Base-by-base conservation (phyloP, 1,140 invertebrate genomes). In the Philopotamus ludificatus region DNA sequence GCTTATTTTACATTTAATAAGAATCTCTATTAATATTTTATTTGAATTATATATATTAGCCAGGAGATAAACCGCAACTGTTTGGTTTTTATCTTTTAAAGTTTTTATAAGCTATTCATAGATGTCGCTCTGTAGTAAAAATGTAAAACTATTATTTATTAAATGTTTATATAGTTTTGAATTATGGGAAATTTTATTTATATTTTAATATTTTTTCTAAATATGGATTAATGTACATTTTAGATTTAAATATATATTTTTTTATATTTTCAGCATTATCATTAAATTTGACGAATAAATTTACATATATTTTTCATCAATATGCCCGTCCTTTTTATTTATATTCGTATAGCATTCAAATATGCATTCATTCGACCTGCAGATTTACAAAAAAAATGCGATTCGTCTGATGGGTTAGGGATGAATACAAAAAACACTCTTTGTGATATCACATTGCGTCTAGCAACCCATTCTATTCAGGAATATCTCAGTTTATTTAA, bases 401-500 rank as follows among this genome's bases (percentile, higher is more conserved):
- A 60, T 47, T 22, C 8, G 57, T 60, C 57, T 60, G 57, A 21
- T 10, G 18, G 16, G 57, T 45, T 21, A 21, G 25, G 15, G 15
- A 9, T 39, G 9, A 12, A 23, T 25, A 51, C 12, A 62, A 62
- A 61, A 62, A 51, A 39, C 10, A 2, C 41, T 34, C 47, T 26
- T 34, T 62, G n/a, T 51, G 20, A 4, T 47, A 47, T 47, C 44
- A 20, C 44, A 16, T 47, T 47, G 44, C 44, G 44, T 47, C 44
- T 47, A 20, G 8, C 44, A 16, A 47, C 10, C 44, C 44, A 15
- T 60, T 60, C 44, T 47, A 26, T 60, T 47, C 57, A 62, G 4
- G 18, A 57, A 39, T 58, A 65, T 59, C 45, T 39, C 44, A 16
- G 63, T 65, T 65, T 65, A 65, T 58, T 65, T 58, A 47, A 57